These are phyloP conservation scores for Dryoscopus gambensis DNA, from an alignment of 2,113 vertebrate genomes.

Conservation along the genomic window DNA sequence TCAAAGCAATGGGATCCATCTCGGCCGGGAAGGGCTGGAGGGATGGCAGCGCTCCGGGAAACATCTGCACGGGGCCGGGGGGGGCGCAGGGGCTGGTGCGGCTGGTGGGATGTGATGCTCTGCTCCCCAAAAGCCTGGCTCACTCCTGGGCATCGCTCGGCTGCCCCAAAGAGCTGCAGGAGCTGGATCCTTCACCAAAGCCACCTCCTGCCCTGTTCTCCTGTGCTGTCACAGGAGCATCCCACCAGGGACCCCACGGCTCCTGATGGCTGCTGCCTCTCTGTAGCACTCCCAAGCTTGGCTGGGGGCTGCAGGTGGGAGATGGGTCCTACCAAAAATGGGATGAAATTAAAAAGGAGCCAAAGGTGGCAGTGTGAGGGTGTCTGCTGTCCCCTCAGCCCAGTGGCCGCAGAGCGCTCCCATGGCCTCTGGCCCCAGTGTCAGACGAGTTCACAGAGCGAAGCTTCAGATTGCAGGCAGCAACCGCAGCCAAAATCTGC, in stretches of 20 bases:
- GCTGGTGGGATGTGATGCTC: background rate
- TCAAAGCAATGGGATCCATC: background rate
- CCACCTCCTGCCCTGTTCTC: background rate
- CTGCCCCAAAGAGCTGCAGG: background rate
- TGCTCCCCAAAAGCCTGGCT: background rate
- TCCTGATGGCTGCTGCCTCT: background rate
- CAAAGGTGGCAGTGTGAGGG: background rate
- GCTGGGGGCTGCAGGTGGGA: background rate
- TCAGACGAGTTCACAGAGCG: rapidly evolving
- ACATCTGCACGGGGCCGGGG: background rate
- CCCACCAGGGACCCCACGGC: rapidly evolving
- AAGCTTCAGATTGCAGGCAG: background rate
- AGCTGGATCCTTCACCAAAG: background rate
- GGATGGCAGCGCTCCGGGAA: background rate
- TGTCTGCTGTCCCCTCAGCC: background rate
- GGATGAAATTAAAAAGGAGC: background rate
- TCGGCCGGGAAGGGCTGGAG: background rate
- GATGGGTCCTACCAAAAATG: background rate
- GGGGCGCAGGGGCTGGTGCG: rapidly evolving
- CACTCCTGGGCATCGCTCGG: background rate
- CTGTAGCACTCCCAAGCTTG: rapidly evolving
- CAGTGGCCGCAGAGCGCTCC: rapidly evolving
- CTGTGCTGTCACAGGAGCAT: rapidly evolving
- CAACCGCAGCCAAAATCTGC: background rate
- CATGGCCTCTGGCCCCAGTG: background rate